These are phyloP conservation scores for Cardiocondyla obscurior DNA, from an alignment of 1,140 invertebrate species.

Conservation along the genomic window DNA sequence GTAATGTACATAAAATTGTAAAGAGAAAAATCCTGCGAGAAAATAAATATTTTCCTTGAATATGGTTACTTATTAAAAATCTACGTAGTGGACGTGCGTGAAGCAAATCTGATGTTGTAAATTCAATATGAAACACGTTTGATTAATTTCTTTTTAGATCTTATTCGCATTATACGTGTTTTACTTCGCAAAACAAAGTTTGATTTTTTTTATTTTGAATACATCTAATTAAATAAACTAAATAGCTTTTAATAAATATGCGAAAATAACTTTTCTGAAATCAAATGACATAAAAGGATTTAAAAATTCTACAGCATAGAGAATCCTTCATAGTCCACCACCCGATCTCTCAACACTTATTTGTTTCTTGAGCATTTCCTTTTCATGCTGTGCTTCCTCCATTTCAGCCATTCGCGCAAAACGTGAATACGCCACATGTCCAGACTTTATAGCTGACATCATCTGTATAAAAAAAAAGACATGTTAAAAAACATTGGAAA, in stretches of 20 bases:
- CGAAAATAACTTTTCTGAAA: not conserved
- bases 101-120: not conserved
- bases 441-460: constrained; percentile 98
- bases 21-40: not conserved
- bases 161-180: constrained; percentile 34
- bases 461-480: constrained; percentile 87
- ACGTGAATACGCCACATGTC: constrained; percentile 94
- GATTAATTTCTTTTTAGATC: not conserved
- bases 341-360: constrained; percentile 97
- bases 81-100: not conserved
- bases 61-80: not conserved
- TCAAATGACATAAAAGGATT: constrained; percentile 3
- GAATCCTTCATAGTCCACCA: constrained; percentile 91
- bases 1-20: not conserved
- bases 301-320: constrained; percentile 6
- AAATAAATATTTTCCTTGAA: not conserved
- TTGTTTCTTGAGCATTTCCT: constrained; percentile 89
- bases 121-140: constrained; percentile 6
- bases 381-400: constrained; percentile 92
- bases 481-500: not conserved
- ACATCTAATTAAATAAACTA: constrained; percentile 21
- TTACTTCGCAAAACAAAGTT: not conserved
- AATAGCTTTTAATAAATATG: constrained; percentile 24
- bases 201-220: constrained; percentile 2
- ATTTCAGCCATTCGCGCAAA: constrained; percentile 96